A percentile compares a stretch with the other conserved stretches of the same genome.
Evolutionary conservation across 2,797 vertebrate species (phyloP).

Genomic region (Phoebastria nigripes): DNA sequence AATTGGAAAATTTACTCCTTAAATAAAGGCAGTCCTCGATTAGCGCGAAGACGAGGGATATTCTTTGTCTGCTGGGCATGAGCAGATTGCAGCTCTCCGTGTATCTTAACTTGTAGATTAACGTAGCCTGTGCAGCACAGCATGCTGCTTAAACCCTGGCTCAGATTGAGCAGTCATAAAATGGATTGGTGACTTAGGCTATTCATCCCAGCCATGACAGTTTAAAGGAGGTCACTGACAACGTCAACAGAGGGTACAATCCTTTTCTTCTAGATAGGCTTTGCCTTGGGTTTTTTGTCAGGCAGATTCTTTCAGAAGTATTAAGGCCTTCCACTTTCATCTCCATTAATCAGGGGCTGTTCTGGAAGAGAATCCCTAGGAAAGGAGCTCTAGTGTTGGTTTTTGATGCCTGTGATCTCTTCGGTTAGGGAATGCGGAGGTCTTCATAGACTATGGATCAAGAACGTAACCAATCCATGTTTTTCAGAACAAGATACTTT

Average conservation of each 20-base stretch:
- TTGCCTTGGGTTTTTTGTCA: not conserved
- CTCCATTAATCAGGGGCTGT: not conserved
- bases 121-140: not conserved
- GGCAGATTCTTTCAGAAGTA: not conserved
- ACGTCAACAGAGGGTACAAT: not conserved
- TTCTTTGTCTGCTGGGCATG: not conserved
- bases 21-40: not conserved
- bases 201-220: constrained; percentile 37
- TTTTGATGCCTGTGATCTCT: not conserved
- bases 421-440: not conserved
- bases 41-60: not conserved
- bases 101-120: not conserved
- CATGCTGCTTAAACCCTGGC: not conserved
- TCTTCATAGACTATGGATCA: not conserved
- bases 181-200: constrained; percentile 48
- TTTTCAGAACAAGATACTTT: not conserved
- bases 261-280: constrained; percentile 10
- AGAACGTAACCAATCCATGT: not conserved
- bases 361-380: not conserved
- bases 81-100: not conserved
- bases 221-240: constrained; percentile 44
- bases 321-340: not conserved
- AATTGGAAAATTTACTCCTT: not conserved
- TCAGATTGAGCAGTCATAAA: constrained; percentile 61
- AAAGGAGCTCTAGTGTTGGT: not conserved